These are phyloP conservation scores for Drosophila histrio DNA, from an alignment of 2,888 invertebrate species.

Conservation along the genomic window DNA sequence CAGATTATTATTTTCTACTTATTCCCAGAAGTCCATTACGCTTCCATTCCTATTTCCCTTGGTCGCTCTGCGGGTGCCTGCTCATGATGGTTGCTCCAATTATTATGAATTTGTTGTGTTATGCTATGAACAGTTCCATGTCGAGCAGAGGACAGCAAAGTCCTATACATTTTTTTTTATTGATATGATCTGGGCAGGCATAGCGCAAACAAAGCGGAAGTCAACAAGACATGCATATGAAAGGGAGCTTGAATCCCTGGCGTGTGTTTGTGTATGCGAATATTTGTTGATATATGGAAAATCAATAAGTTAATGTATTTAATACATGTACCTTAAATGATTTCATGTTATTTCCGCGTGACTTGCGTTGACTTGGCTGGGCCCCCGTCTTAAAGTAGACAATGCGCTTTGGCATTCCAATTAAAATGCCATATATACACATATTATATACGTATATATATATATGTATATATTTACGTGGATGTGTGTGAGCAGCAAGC, in stretches of 20 bases:
- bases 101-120: constrained; percentile 54
- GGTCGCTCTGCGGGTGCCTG: constrained; percentile 3
- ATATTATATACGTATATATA: constrained; percentile 4
- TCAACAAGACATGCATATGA: constrained; percentile 34
- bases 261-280: constrained; percentile 15
- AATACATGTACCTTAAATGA: constrained; percentile 64
- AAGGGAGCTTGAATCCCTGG: not conserved
- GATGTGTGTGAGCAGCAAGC: constrained; percentile 4
- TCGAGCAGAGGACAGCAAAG: constrained; percentile 11
- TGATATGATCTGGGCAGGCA: constrained; percentile 57
- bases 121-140: constrained; percentile 2
- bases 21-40: constrained; percentile 33
- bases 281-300: constrained; percentile 46
- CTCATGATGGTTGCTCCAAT: constrained; percentile 38
- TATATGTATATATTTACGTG: not conserved
- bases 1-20: constrained; percentile 11
- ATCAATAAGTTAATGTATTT: constrained; percentile 74
- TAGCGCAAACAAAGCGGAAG: constrained; percentile 67
- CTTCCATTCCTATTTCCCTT: constrained; percentile 42
- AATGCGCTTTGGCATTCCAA: constrained; percentile 52
- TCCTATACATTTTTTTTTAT: constrained; percentile 55
- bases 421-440: constrained; percentile 48
- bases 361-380: constrained; percentile 44
- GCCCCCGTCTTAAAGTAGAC: constrained; percentile 14
- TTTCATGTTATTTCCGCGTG: constrained; percentile 64